These are phyloP conservation scores for Siphlonurus alternatus DNA, from an alignment of 2,888 invertebrate species.

Conservation along the genomic window DNA sequence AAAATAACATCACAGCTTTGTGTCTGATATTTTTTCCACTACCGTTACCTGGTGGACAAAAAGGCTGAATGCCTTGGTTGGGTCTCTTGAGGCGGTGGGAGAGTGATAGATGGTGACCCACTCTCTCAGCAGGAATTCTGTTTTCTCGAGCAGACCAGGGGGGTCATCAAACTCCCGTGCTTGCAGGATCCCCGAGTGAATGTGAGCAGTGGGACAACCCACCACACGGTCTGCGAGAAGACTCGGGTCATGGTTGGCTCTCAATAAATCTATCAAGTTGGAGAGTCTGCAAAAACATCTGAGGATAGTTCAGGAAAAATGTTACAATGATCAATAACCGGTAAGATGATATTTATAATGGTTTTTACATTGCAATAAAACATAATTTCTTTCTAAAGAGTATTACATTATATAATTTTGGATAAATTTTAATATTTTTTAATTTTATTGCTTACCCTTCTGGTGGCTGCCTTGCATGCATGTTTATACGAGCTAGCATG, in stretches of 20 bases:
- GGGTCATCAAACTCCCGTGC: constrained; percentile 86
- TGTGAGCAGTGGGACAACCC: constrained; percentile 69
- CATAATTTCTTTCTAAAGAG: no score
- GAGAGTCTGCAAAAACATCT: constrained; percentile 39
- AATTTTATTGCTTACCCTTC: no score
- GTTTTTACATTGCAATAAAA: no score
- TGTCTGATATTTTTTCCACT: no score
- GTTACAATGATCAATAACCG: no score
- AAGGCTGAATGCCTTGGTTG: constrained; percentile 77
- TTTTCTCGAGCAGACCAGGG: constrained; percentile 85
- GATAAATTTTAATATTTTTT: no score
- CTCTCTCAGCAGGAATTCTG: constrained; percentile 82
- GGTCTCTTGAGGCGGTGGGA: constrained; percentile 61
- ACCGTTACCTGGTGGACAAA: constrained; percentile 63
- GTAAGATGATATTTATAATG: no score
- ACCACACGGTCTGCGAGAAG: constrained; percentile 61
- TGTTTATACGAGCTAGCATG: constrained; percentile 55
- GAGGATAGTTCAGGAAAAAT: no score
- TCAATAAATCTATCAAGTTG: constrained; percentile 62
- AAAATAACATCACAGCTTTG: no score
- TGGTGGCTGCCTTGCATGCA: constrained; percentile 58
- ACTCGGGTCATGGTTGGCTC: constrained; percentile 54
- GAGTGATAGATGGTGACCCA: constrained; percentile 88
- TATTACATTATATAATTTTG: no score
- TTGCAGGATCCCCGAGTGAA: constrained; percentile 78